phyloP scores from a whole-genome alignment of 2,113 vertebrate species.

The Xiphias gladius region DNA sequence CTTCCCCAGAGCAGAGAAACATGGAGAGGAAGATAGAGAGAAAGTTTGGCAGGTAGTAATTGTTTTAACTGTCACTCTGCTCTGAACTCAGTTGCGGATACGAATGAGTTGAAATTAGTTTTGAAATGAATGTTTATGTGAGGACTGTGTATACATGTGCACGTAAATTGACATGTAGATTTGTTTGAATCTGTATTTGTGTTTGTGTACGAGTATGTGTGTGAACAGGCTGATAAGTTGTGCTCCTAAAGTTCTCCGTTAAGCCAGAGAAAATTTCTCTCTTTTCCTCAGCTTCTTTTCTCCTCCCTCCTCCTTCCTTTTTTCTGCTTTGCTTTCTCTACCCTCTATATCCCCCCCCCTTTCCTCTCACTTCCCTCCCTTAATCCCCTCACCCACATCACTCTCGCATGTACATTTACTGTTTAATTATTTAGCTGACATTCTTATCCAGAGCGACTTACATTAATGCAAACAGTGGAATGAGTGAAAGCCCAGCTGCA shows the following conservation, averaged over 20 bases:
- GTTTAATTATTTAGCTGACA: conserved; percentile 47
- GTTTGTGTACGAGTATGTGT: not conserved
- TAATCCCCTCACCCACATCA: conserved; percentile 25
- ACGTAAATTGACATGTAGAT: conserved; percentile 14
- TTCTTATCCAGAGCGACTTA: conserved; percentile 33
- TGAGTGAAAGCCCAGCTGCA: conserved; percentile 41
- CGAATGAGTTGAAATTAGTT: conserved; percentile 31
- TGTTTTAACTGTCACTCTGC: conserved; percentile 42
- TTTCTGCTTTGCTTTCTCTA: not conserved
- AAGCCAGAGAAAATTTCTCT: conserved; percentile 17
- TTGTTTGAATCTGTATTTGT: not conserved
- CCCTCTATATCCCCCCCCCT: not conserved
- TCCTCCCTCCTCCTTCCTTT: not conserved
- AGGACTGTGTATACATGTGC: not conserved
- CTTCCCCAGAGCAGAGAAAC: not conserved
- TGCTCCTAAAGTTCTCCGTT: conserved; percentile 18
- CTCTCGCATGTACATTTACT: conserved; percentile 12
- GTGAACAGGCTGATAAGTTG: conserved; percentile 29
- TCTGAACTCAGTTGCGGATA: conserved; percentile 19
- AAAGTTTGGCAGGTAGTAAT: conserved; percentile 24
- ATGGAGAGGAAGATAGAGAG: not conserved
- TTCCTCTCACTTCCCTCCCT: not conserved
- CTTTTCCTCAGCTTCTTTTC: not conserved
- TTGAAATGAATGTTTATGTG: conserved; percentile 2
- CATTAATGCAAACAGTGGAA: conserved; percentile 38